Evolutionary conservation across 1,140 invertebrate genomes (phyloP), one percentile per base, ranked within the genome.

Genomic region (Idris sp.): DNA sequence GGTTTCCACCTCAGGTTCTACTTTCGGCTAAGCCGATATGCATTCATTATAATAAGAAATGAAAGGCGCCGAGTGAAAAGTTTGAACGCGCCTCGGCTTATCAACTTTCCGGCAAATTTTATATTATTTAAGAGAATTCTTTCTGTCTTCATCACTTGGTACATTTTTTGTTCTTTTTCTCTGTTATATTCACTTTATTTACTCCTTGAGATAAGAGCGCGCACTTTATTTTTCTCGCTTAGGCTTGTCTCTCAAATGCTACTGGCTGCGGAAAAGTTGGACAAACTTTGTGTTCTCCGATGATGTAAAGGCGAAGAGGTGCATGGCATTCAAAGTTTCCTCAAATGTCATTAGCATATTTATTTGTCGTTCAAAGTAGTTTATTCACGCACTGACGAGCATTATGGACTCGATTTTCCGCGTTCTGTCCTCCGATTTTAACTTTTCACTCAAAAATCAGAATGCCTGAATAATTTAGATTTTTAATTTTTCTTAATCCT

Each of bases 31-130:
- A 87, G 86, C 86, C 85, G 85, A 87, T 87, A 87, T 87, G 83
- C 85, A 87, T 87, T 87, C 84, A 86, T 87, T 86, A 87, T 83
- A 86, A 86, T 85, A 85, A 86, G 85, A 86, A 85, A 87, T 86
- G 82, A 77, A 81, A 83, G 76, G n/a, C 75, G 78, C 48, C 78
- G 81, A 86, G 84, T 86, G 84, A 86, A 87, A 87, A 87, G 85
- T 87, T 87, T 82, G 79, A 84, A 68, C 79, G 76, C 77, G 79
- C 69, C 76, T 74, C 74, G 76, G 82, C 86, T 87, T 87, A 86
- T 86, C 85, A 86, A 86, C 81, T 86, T 84, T 74, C 80, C 81
- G 69, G 78, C n/a, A 84, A 86, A 83, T 87, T 86, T 86, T 86
- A 81, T 86, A 87, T 86, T 85, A 86, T 87, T 87, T 86, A 84